Base-by-base conservation (phyloP, 2,113 vertebrate species). In the Amphiprion ocellaris region DNA sequence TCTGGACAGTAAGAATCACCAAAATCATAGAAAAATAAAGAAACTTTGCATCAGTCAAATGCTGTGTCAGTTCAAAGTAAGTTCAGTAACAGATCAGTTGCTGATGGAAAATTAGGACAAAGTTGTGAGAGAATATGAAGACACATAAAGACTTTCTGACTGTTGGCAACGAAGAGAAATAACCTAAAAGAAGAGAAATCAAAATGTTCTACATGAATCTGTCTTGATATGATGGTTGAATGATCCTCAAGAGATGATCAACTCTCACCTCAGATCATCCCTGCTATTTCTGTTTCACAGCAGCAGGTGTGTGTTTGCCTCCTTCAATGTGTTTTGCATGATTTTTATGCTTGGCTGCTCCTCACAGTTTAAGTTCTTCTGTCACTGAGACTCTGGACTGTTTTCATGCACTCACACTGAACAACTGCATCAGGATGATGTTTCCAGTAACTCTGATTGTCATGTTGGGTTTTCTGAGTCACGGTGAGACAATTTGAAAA, bases 341-440 rank as follows among this genome's bases (percentile, higher is more conserved):
- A 63, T 12, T 67, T 52, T 21, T 5, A 33, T 63, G 74, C 85
- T 44, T 85, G 66, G 44, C 67, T 69, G 74, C 69, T 75, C 58
- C 55, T 39, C 61, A 50, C 30, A 82, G 19, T 71, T 81, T 41
- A 71, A 72, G 19, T 73, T 28, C 44, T 71, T 30, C 10, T 54
- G 33, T 37, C 41, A 49, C 46, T 50, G 33, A 47, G 47, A 56
- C 7, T 54, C 53, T 65, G 52, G 53, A 44, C 55, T 72, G 54
- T 66, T 56, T 65, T 79, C 65, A 60, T 28, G 28, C 55, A 19
- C 59, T 37, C 69, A 53, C 70, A 49, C 67, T 53, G 54, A 71
- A 41, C 53, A 60, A 46, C 60, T 62, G 21, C 62, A 56, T 41
- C 67, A 81, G 28, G 56, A 74, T 52, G 68, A 66, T 66, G 66